Evolutionary conservation across 2,797 vertebrate genomes (phyloP), one percentile per base, ranked within the genome.

Genomic region (Acanthornis magna): DNA sequence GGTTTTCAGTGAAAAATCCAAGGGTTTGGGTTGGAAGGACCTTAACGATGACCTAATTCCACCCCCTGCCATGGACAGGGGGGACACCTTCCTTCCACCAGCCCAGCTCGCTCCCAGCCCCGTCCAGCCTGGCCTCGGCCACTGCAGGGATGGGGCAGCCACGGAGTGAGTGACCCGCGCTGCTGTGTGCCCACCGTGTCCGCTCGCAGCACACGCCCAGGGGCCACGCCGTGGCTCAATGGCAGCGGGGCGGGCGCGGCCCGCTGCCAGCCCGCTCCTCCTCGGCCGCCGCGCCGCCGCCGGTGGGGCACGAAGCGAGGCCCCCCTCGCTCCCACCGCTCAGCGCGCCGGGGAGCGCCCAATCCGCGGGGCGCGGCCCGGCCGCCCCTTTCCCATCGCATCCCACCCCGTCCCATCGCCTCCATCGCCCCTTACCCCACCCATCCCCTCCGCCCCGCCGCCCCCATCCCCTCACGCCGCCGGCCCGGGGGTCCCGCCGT

Each of bases 141-240:
- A 8, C 0, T 3, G 16, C 70, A 6, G 47, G 85, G 34, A 16
- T 10, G 58, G 58, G 43, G 75, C 43, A 13, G 50, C 34, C 57
- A 1, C 0, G 42, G 16, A 16, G 16, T 2, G 16, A 16, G 16
- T 2, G n/a, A 8, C 22, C 75, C 0, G 43, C 2, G 85, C 45
- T 1, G 50, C 3, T 29, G 66, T 7, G 3, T 3, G 74, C 2
- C 3, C 60, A 2, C 57, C 11, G 66, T 2, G 62, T 1, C n/a
- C 7, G 55, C 84, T 17, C 66, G 1, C 2, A 48, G 84, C 74
- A 1, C 51, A 11, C 50, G 60, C 48, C 50, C 63, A 9, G 25
- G 19, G 36, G 48, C 48, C 48, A 13, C 36, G 30, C 21, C 57
- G 11, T 0, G 73, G 9, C 5, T 30, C 84, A 16, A 2, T 15